These are phyloP conservation scores for Brachyrhaphis roseni DNA, from an alignment of 2,797 vertebrate species.

Conservation along the genomic window DNA sequence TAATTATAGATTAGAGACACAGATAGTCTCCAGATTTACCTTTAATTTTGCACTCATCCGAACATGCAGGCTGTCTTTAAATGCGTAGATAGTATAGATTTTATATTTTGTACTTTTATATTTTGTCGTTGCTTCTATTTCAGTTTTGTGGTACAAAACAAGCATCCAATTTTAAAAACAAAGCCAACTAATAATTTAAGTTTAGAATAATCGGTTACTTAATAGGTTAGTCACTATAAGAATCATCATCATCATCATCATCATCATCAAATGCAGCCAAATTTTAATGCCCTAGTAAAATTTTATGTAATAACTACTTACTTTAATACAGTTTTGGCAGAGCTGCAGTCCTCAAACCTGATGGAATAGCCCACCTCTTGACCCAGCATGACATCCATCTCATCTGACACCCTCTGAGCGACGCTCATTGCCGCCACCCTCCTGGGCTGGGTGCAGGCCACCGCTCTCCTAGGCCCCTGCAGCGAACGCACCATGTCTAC, in stretches of 20 bases:
- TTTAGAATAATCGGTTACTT: neutral
- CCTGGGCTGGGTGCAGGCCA: conserved; percentile 94
- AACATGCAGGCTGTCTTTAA: neutral
- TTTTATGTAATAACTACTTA: conserved; percentile 79
- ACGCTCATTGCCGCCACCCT: conserved; percentile 97
- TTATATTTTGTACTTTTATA: neutral
- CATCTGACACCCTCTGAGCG: conserved; percentile 94
- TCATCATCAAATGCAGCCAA: neutral
- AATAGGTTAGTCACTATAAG: neutral
- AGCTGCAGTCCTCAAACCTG: conserved; percentile 97
- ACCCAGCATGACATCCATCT: conserved; percentile 96
- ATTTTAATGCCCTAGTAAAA: neutral
- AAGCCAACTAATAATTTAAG: neutral
- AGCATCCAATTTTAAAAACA: neutral
- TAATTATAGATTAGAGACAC: neutral
- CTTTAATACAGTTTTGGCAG: conserved; percentile 96
- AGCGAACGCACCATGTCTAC: conserved; percentile 91
- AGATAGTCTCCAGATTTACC: neutral
- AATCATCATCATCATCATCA: neutral
- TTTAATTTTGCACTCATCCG: neutral
- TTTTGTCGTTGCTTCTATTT: no score
- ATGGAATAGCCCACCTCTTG: conserved; percentile 98
- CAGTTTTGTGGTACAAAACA: no score
- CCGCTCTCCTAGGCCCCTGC: conserved; percentile 89
- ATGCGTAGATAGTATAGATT: neutral